Evolutionary conservation across 1,140 invertebrate genomes (phyloP).

Genomic region (Globodera ellingtonae): DNA sequence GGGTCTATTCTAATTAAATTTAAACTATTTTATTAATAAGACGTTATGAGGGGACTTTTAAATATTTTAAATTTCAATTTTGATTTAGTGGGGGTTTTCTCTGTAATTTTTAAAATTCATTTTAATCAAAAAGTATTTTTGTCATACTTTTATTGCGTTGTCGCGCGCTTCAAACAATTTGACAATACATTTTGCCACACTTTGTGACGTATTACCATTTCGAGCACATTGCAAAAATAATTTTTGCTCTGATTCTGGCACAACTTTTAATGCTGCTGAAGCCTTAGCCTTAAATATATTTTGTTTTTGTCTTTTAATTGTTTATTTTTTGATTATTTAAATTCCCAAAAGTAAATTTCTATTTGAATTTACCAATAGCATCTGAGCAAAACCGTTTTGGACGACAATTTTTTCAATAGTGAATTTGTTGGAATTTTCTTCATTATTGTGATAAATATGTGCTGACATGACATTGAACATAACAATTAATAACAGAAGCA

Average conservation of each 20-base stretch:
- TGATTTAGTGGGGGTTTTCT: too few relatives aligned
- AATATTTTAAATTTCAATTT: too few relatives aligned
- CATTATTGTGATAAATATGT: not conserved
- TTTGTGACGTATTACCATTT: not conserved
- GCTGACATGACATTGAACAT: not conserved
- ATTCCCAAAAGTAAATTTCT: too few relatives aligned
- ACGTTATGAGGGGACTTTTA: too few relatives aligned
- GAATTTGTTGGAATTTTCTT: not conserved
- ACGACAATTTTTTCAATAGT: not conserved
- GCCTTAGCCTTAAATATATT: not conserved
- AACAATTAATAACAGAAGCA: too few relatives aligned
- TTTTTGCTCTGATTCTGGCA: not conserved
- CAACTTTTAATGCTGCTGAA: not conserved
- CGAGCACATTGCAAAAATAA: not conserved
- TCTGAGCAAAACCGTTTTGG: not conserved
- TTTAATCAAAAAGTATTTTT: too few relatives aligned
- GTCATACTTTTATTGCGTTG: not conserved
- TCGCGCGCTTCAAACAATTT: not conserved
- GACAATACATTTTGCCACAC: not conserved
- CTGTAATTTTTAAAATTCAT: too few relatives aligned
- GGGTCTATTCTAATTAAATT: too few relatives aligned
- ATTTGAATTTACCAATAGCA: not conserved
- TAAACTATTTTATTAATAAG: too few relatives aligned
- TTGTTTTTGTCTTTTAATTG: too few relatives aligned
- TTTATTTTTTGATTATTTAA: too few relatives aligned